Base-by-base conservation (phyloP, 92 coral and sea anemone genomes). In the Bergia puertoricense region DNA sequence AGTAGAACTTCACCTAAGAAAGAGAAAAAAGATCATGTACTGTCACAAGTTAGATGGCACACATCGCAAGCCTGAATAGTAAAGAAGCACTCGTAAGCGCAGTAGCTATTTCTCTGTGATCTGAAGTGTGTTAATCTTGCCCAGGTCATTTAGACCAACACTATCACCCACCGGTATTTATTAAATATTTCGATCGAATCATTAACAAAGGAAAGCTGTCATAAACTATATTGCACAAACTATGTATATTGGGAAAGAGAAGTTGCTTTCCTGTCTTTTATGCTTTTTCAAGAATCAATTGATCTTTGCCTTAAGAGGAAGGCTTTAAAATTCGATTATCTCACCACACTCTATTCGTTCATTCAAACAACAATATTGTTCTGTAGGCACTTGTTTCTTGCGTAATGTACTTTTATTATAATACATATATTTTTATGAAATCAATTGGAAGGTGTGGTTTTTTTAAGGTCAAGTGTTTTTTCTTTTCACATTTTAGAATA, bases 1-100 rank as follows among this genome's bases (percentile, higher is more conserved):
- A 74, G 40, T 75, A 66, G 85, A 93, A 96, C 77, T 79, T 92
- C 72, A 95, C 80, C 95, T 93, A 79, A 76, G 77, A 86, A 51
- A 44, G 45, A 48, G 62, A 66, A 76, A 74, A n/a, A 3, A 45
- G 23, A 56, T 18, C 30, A 67, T 4, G 20, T 41, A 45, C 9
- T 38, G 74, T 5, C 62, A 74, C 22, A 11, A 51, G n/a, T 8
- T 42, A 38, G 50, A 39, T 45, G 30, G 38, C 44, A 38, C 5
- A 80, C 42, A 13, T 45, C 9, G 11, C 59, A 23, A 15, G 59
- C 59, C 3, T 74, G 20, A 76, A 30, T 30, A 30, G 30, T 50
- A 83, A 0, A 83, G 45, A 66, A 65, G 56, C 11, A 0, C 40
- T 79, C 50, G n/a, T 22, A 10, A 30, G 7, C 23, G 4, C 81